Percentiles rank a stretch among this genome's conserved stretches.
Conservation (phyloP, 2,888 invertebrate genomes). For the Atherix ibis region DNA sequence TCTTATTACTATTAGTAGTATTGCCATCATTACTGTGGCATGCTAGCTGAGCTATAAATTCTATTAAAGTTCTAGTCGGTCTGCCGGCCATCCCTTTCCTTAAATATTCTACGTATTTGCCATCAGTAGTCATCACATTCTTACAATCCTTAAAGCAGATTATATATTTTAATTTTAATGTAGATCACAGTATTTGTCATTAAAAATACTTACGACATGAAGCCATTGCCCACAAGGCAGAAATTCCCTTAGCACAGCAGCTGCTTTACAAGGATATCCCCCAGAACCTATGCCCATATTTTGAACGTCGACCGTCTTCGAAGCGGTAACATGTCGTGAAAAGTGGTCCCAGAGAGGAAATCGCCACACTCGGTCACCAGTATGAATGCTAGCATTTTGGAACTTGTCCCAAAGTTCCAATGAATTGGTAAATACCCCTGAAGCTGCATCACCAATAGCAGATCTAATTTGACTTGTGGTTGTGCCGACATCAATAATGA, state of each 20-base stretch:
- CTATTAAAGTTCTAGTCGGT: slow-evolving; percentile 60
- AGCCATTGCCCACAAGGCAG: slow-evolving; percentile 57
- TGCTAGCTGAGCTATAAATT: slow-evolving; percentile 45
- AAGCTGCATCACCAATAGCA: slow-evolving; percentile 46
- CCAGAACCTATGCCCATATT: slow-evolving; percentile 37
- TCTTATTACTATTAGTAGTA: too few relatives aligned
- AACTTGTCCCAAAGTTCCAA: slow-evolving; percentile 51
- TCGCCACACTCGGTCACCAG: slow-evolving; percentile 68
- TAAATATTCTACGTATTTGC: slow-evolving; percentile 43
- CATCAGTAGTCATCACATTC: slow-evolving; percentile 55
- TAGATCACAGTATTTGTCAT: background rate
- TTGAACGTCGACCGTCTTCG: slow-evolving; percentile 35
- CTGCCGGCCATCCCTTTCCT: slow-evolving; percentile 55
- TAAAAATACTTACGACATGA: slow-evolving; percentile 43
- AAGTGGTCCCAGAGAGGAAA: slow-evolving; percentile 70
- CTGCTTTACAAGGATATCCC: slow-evolving; percentile 54
- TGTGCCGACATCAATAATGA: slow-evolving; percentile 61
- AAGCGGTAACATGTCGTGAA: slow-evolving; percentile 39
- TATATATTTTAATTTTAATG: background rate
- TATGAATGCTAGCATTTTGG: slow-evolving; percentile 48
- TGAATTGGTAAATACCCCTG: slow-evolving; percentile 58
- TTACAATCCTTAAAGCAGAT: slow-evolving; percentile 40
- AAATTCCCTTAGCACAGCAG: slow-evolving; percentile 60
- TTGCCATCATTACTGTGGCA: too few relatives aligned
- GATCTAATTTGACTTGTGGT: slow-evolving; percentile 49